Evolutionary conservation across 2,113 vertebrate species (phyloP).

Genomic region (Oreotrochilus melanogaster): DNA sequence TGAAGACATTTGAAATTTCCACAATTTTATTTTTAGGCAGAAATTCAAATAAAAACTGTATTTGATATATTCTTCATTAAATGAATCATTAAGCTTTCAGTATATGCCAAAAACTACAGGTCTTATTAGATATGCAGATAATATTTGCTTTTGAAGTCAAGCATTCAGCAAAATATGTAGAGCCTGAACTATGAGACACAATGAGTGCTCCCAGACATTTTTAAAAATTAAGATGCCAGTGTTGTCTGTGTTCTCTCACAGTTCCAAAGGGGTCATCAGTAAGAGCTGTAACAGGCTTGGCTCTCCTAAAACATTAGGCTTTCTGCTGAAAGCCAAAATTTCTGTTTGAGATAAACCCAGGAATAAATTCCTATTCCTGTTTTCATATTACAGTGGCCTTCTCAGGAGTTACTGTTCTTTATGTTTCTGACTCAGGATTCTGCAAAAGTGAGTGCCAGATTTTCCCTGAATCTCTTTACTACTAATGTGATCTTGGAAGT

Average conservation of each 20-base stretch:
- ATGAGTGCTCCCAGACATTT: neutral
- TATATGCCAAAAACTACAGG: neutral
- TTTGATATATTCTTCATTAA: neutral
- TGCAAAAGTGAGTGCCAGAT: neutral
- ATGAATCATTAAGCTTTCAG: neutral
- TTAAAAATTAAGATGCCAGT: neutral
- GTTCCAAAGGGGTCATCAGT: neutral
- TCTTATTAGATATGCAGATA: neutral
- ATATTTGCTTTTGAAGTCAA: slow-evolving; percentile 9
- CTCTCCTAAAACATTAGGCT: neutral
- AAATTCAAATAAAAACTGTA: neutral
- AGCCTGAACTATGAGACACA: neutral
- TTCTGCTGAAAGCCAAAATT: neutral
- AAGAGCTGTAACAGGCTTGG: neutral
- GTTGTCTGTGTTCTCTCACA: neutral
- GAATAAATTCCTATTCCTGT: neutral
- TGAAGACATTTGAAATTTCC: neutral
- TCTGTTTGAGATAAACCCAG: neutral
- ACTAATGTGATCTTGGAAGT: neutral
- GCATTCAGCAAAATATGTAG: neutral
- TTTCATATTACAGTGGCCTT: neutral
- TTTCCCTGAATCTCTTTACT: neutral
- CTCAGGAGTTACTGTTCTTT: neutral
- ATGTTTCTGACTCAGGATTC: neutral
- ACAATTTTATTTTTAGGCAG: neutral